phyloP scores from a whole-genome alignment of 2,888 invertebrate genomes.

The Spicauda simplicius region DNA sequence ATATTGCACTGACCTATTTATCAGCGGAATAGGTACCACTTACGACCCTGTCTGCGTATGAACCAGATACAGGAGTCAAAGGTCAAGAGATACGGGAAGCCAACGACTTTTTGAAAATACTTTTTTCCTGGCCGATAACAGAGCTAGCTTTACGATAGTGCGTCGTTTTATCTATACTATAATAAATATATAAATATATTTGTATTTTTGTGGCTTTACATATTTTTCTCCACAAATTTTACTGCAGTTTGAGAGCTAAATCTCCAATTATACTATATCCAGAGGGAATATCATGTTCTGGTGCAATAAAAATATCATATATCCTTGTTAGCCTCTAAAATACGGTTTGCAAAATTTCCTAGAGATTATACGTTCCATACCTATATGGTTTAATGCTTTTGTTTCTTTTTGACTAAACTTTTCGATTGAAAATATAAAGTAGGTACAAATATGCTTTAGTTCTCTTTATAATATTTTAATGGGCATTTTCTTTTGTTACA shows the following conservation, averaged over 20 bases:
- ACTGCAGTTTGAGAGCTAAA: neutral
- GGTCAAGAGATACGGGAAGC: constrained; percentile 67
- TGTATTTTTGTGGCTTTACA: too few species aligned
- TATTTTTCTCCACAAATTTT: neutral
- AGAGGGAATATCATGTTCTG: constrained; percentile 7
- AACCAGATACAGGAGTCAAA: constrained; percentile 61
- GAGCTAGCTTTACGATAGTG: neutral
- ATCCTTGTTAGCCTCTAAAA: constrained; percentile 7
- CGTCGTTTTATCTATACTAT: too few species aligned
- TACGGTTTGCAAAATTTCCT: neutral
- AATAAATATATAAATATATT: neutral
- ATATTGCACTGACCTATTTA: constrained; percentile 75
- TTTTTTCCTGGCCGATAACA: constrained; percentile 65
- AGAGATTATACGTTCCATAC: neutral
- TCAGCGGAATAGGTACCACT: constrained; percentile 56
- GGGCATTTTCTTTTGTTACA: constrained; percentile 30
- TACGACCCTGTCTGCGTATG: constrained; percentile 69
- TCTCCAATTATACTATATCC: neutral
- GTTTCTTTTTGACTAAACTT: too few species aligned
- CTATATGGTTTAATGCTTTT: too few species aligned
- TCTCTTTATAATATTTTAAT: neutral
- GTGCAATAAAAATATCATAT: constrained; percentile 4
- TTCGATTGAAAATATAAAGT: too few species aligned
- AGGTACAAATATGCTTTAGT: neutral
- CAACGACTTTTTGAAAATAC: constrained; percentile 77